Evolutionary conservation across 2,888 invertebrate species (phyloP).

Genomic region (Apodemia hepburni): DNA sequence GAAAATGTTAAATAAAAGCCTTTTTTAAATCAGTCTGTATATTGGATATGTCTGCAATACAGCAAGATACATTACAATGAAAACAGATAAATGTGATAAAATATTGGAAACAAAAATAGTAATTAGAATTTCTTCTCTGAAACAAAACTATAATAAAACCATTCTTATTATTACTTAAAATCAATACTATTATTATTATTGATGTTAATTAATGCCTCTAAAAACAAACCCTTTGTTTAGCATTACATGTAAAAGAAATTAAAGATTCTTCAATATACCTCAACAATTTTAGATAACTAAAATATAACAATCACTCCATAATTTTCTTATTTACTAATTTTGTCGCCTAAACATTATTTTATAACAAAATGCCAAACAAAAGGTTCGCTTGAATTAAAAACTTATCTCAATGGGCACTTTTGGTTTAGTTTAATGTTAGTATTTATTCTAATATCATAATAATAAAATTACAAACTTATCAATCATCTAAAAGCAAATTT

Average conservation of each 20-base stretch:
- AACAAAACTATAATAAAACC: slow-evolving; percentile 78
- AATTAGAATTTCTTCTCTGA: slow-evolving; percentile 77
- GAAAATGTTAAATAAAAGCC: slow-evolving; percentile 42
- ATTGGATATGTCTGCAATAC: slow-evolving; percentile 82
- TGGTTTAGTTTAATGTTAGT: slow-evolving; percentile 79
- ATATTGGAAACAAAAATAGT: slow-evolving; percentile 79
- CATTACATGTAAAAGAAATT: slow-evolving; percentile 64
- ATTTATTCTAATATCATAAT: slow-evolving; percentile 74
- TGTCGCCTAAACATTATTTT: slow-evolving; percentile 74
- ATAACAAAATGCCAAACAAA: slow-evolving; percentile 73
- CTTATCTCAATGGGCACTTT: slow-evolving; percentile 81
- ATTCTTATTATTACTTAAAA: slow-evolving; percentile 75
- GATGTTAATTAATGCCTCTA: slow-evolving; percentile 79
- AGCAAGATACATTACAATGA: slow-evolving; percentile 79
- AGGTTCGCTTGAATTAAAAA: slow-evolving; percentile 72
- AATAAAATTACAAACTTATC: slow-evolving; percentile 76
- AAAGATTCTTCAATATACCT: slow-evolving; percentile 66
- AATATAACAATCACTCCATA: slow-evolving; percentile 74
- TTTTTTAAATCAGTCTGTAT: slow-evolving; percentile 79
- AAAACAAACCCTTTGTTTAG: slow-evolving; percentile 70
- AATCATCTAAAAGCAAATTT: slow-evolving; percentile 74
- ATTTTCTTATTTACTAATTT: slow-evolving; percentile 75
- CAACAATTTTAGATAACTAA: slow-evolving; percentile 76
- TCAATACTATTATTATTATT: slow-evolving; percentile 70
- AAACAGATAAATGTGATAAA: slow-evolving; percentile 78